Evolutionary conservation across 2,888 invertebrate species (phyloP).

Genomic region (Papilio elwesi): DNA sequence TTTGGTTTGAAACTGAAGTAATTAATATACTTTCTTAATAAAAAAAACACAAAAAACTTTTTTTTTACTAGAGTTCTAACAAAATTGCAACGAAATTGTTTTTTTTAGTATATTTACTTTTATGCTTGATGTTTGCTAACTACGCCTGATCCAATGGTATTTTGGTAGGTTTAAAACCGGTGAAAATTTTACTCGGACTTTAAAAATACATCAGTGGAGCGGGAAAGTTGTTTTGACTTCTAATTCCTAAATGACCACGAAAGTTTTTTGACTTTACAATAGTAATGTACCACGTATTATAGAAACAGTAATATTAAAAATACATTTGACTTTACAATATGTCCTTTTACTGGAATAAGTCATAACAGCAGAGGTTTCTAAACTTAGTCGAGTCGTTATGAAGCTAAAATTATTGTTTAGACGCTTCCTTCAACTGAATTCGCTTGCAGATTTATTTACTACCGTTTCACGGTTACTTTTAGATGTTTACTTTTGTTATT

Average conservation of each 20-base stretch:
- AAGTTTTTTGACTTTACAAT: constrained; percentile 41
- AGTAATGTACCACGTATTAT: constrained; percentile 36
- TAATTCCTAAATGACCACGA: constrained; percentile 37
- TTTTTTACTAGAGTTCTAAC: not conserved
- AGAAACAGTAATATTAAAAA: constrained; percentile 16
- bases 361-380: constrained; percentile 18
- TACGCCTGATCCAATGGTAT: constrained; percentile 17
- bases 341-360: constrained; percentile 6
- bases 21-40: too few relatives aligned
- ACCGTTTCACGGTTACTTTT: constrained; percentile 67
- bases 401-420: constrained; percentile 6
- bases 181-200: constrained; percentile 21
- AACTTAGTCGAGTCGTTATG: constrained; percentile 25
- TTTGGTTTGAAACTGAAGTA: too few relatives aligned
- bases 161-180: constrained; percentile 11
- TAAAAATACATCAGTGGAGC: constrained; percentile 12
- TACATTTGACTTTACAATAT: constrained; percentile 24
- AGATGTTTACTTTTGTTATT: constrained; percentile 72
- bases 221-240: constrained; percentile 32
- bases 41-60: too few relatives aligned
- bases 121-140: constrained; percentile 7
- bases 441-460: constrained; percentile 43
- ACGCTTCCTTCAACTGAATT: constrained; percentile 32
- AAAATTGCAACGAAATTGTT: not conserved
- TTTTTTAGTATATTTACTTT: not conserved